A percentile compares a stretch with the other conserved stretches of the same genome.
These are phyloP conservation scores for Hedychridium roseum DNA, from an alignment of 2,888 invertebrate genomes.

Conservation along the genomic window DNA sequence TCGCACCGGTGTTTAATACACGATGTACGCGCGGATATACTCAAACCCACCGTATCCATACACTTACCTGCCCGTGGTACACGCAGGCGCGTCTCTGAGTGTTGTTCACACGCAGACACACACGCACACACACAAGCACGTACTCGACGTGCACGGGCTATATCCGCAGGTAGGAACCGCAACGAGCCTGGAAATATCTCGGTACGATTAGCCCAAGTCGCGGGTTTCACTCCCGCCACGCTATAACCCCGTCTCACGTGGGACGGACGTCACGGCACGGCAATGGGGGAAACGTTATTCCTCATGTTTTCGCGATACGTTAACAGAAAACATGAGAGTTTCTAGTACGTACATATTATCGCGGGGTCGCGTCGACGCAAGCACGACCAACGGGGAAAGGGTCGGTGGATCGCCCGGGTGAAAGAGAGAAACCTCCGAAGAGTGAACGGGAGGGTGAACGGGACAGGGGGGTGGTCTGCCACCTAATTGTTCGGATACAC, in stretches of 20 bases:
- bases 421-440: slow-evolving; percentile 1
- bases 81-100: too few relatives aligned
- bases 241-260: too few relatives aligned
- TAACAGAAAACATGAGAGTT: slow-evolving; percentile 49
- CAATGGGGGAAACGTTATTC: slow-evolving; percentile 44
- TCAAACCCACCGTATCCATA: slow-evolving; percentile 1
- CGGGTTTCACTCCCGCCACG: slow-evolving; percentile 30
- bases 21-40: slow-evolving; percentile 1
- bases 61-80: slow-evolving; percentile 13
- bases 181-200: slow-evolving; percentile 45
- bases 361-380: slow-evolving; percentile 9
- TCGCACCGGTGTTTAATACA: slow-evolving; percentile 4
- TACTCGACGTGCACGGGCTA: too few relatives aligned
- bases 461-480: slow-evolving; percentile 32
- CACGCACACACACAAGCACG: too few relatives aligned
- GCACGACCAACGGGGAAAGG: neutral
- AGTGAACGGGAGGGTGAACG: slow-evolving; percentile 13
- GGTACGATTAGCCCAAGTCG: slow-evolving; percentile 38
- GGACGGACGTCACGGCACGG: slow-evolving; percentile 36
- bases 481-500: slow-evolving; percentile 56
- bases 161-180: too few relatives aligned
- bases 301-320: slow-evolving; percentile 50
- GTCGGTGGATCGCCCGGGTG: slow-evolving; percentile 1
- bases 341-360: slow-evolving; percentile 48
- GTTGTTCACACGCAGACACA: too few relatives aligned